Evolutionary conservation across 2,888 invertebrate species (phyloP), one percentile per base, ranked within the genome.

Genomic region (Erynnis tages): DNA sequence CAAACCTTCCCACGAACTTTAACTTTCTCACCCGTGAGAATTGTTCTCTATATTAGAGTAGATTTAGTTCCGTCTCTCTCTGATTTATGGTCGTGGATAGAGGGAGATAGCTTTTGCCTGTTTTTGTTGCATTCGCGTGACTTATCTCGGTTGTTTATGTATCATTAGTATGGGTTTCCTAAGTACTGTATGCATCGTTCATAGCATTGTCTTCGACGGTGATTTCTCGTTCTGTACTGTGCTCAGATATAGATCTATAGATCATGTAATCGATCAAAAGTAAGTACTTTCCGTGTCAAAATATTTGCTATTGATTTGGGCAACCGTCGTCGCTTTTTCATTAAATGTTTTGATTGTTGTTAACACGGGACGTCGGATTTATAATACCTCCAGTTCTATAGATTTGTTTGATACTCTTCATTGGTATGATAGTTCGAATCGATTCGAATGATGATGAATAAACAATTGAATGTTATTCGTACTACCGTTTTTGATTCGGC

Each of bases 21-120:
- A 67, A 76, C 79, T 79, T 78, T 80, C 52, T 52, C 52, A 44
- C 52, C 52, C 79, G 77, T 79, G 79, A 63, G 79, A 79, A 73
- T 41, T 48, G 56, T 30, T 44, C 44, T 43, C 43, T 21, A 21
- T 37, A 44, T 35, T 44, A 50, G 50, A 44, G 43, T 50, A 29
- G 29, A 37, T 43, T 43, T 44, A 29, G 27, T 43, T 44, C 52
- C 50, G 32, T 53, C 53, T 35, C 54, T 46, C 48, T 59, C 50
- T 32, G 38, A 53, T 52, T 32, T 7, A 46, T 43, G 40, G 40
- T 47, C 10, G 29, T 44, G 14, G 21, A 11, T 16, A 46, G 35
- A 41, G 50, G 17, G 21, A 23, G 50, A 43, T 50, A 27, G 34
- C 32, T 41, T 19, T 27, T 27, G 34, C 35, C 27, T 10, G 34